Evolutionary conservation across 2,797 vertebrate genomes (phyloP), one percentile per base, ranked within the genome.

Genomic region (Spatula versicolor): DNA sequence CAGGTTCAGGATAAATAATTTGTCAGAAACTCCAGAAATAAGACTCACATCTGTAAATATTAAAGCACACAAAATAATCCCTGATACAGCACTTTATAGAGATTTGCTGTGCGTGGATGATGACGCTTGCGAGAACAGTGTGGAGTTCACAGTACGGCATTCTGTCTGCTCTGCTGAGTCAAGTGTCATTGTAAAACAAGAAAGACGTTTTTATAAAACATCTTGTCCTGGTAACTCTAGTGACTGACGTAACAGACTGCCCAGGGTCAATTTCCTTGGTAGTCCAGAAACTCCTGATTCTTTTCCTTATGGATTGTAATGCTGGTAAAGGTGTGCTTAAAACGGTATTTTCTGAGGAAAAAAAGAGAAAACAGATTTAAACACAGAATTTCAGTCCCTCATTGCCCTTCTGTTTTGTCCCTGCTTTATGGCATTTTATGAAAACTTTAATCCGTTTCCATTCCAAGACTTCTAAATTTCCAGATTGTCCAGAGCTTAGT

Each of bases 11-110:
- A 20, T 95, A 90, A 81, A 39, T 77, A 67, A 71, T 80, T 72
- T 88, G 26, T 91, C 28, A 75, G 54, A 73, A 84, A 87, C 52
- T 63, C 25, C 5, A 54, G 21, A 90, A 92, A 39, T 75, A 54
- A 83, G 88, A 39, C 22, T 82, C 12, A 75, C 63, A 19, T 66
- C 75, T 89, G 19, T 62, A 52, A 90, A 59, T 80, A 31, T 19
- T 62, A 82, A 85, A 83, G 22, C 8, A 58, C 20, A 33, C 4
- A 22, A 46, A 83, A 72, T 31, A 39, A 62, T 83, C 45, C 41
- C 43, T 62, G 74, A 48, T 77, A 22, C 62, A 66, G 20, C 68
- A 41, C 4, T 77, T 7, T 50, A 31, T 2, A 26, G 66, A 52
- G 54, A 26, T 62, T 50, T 81, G 9, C 35, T 86, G 21, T 60